Evolutionary conservation across 2,113 vertebrate species (phyloP), one percentile per base, ranked within the genome.

Genomic region (Nesoenas mayeri): DNA sequence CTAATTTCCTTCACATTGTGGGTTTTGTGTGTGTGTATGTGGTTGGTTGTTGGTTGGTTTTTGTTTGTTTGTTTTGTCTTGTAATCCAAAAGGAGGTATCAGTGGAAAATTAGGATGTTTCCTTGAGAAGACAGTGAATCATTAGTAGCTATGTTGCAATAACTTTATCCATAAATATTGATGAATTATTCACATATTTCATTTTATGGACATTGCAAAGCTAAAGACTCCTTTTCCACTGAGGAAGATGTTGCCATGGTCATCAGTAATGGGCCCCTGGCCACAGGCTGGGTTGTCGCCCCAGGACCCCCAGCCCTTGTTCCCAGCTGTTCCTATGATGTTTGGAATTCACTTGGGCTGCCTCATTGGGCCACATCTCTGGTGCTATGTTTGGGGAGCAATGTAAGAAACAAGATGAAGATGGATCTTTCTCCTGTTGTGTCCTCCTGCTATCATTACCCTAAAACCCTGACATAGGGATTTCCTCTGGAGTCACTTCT

Each of bases 101-200:
- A 74, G 29, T 82, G 85, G 74, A 90, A 93, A 88, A 85, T 79
- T 11, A 88, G 85, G 77, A 79, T 90, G 72, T 94, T 96, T 96
- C 69, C 86, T 71, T 95, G 88, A 79, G 90, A 90, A 93, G 75
- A 66, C 20, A 79, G 71, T 93, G 88, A 97, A 79, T 92, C 85
- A 95, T 72, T 42, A 48, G 32, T 61, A 88, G 26, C 25, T 88
- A 5, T 78, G 60, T 88, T 50, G 67, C 42, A 95, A 91, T 28
- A 74, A 4, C 13, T 95, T 89, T 88, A 66, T 85, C 88, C 56
- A 80, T 85, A 90, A 93, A 78, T 94, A 86, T 19, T 94, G 75
- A 85, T 56, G 66, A 80, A 71, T 77, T 77, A 14, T 66, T 79
- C 24, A 51, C 19, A n/a, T 85, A 15, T 85, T 80, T 66, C 42